These are phyloP conservation scores for Clarias macrocephalus DNA, from an alignment of 2,113 vertebrate species.

Conservation along the genomic window DNA sequence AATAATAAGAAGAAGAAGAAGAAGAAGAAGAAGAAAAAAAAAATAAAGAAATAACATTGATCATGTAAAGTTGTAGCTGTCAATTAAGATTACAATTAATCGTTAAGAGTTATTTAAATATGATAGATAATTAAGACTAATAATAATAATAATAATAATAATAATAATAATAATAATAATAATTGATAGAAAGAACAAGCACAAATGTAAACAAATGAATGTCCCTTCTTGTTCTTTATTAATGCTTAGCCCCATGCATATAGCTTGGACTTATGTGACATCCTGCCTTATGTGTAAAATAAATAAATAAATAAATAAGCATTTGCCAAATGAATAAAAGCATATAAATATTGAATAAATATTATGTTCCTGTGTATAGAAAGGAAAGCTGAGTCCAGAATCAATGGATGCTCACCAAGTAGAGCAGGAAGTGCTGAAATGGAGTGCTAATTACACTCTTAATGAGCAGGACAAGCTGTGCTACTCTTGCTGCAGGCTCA, in stretches of 20 bases:
- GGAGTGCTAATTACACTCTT: conserved; percentile 39
- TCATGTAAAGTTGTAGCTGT: too few relatives aligned
- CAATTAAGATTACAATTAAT: too few relatives aligned
- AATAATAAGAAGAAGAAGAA: too few relatives aligned
- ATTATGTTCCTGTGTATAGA: background rate
- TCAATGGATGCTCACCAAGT: conserved; percentile 35
- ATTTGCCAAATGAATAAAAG: background rate
- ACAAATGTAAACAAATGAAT: background rate
- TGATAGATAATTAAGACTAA: background rate
- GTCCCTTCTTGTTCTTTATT: background rate
- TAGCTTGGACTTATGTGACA: background rate
- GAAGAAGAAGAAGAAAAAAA: too few relatives aligned
- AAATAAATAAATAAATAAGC: background rate
- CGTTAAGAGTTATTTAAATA: too few relatives aligned
- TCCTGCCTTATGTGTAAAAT: background rate
- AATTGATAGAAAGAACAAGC: background rate
- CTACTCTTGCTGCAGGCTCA: conserved; percentile 30
- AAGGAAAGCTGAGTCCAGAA: background rate
- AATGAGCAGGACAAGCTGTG: conserved; percentile 41
- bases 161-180: background rate
- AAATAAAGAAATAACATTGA: too few relatives aligned
- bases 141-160: too few relatives aligned
- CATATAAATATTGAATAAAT: background rate
- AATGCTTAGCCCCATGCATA: background rate
- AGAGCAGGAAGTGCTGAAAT: background rate